A percentile compares a stretch with the other conserved stretches of the same genome.
Conservation (phyloP, 2,797 vertebrate species). For the Pempheris klunzingeri region DNA sequence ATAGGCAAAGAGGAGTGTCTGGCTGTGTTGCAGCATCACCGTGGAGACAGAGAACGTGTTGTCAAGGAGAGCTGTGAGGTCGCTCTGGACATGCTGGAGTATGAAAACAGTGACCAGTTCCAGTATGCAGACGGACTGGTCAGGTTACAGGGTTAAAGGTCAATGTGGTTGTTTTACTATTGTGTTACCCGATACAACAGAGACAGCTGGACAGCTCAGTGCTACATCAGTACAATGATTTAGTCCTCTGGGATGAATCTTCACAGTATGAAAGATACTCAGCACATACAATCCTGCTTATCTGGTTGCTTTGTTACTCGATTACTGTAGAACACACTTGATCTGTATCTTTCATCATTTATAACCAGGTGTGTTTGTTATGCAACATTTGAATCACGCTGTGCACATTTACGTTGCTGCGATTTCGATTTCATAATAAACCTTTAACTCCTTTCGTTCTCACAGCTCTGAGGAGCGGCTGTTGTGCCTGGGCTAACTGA, state of each 20-base stretch:
- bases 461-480: no score
- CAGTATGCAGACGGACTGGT: constrained; percentile 92
- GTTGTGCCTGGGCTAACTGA: neutral
- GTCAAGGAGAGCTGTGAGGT: constrained; percentile 97
- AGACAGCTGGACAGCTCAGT: neutral
- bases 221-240: neutral
- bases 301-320: neutral
- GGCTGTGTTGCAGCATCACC: constrained; percentile 83
- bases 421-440: neutral
- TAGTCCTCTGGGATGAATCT: neutral
- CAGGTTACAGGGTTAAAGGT: constrained; percentile 77
- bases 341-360: neutral
- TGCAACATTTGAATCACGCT: no score
- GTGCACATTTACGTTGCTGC: neutral
- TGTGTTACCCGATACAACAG: neutral
- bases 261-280: neutral
- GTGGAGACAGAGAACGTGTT: constrained; percentile 87
- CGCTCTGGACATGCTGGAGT: constrained; percentile 93
- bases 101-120: constrained; percentile 88
- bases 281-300: neutral
- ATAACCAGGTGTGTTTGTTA: neutral
- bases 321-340: neutral
- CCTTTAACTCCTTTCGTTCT: neutral
- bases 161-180: neutral
- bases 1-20: constrained; percentile 91